A percentile compares a stretch with the other conserved stretches of the same genome.
Conservation (phyloP, 2,797 vertebrate genomes). For the Xenops minutus region DNA sequence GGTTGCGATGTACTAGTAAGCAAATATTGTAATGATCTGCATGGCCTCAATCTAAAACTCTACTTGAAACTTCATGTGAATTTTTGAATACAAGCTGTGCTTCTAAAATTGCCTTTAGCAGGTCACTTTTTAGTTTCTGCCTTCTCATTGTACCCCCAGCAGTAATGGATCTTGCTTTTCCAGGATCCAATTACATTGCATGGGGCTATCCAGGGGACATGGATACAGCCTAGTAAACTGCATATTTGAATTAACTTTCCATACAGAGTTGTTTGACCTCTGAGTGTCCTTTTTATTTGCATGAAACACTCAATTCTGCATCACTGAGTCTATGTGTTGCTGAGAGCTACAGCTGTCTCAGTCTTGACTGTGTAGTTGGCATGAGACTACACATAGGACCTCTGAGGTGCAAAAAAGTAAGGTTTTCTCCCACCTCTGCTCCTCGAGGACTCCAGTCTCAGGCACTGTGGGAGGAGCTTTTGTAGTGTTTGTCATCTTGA, state of each 20-base stretch:
- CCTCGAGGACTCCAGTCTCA: not conserved
- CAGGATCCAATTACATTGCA: not conserved
- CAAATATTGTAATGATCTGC: not conserved
- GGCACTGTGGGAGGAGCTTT: not conserved
- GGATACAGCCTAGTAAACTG: not conserved
- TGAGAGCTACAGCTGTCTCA: not conserved
- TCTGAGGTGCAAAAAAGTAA: rapidly evolving
- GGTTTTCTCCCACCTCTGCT: not conserved
- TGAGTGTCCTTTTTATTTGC: not conserved
- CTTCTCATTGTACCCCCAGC: rapidly evolving
- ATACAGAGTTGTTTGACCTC: not conserved
- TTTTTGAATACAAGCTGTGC: not conserved
- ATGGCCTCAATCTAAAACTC: not conserved
- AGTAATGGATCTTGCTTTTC: not conserved
- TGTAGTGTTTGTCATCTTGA: not conserved
- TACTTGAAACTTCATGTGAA: not conserved
- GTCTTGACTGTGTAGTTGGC: not conserved
- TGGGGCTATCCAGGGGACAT: not conserved
- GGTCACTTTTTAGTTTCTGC: not conserved
- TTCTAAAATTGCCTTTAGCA: not conserved
- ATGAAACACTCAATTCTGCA: not conserved
- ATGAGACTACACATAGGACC: not conserved
- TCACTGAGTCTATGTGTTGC: not conserved
- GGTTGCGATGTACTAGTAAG: not conserved
- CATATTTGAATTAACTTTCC: not conserved